Evolutionary conservation across 2,888 invertebrate genomes (phyloP).

Genomic region (Drosophila dives): DNA sequence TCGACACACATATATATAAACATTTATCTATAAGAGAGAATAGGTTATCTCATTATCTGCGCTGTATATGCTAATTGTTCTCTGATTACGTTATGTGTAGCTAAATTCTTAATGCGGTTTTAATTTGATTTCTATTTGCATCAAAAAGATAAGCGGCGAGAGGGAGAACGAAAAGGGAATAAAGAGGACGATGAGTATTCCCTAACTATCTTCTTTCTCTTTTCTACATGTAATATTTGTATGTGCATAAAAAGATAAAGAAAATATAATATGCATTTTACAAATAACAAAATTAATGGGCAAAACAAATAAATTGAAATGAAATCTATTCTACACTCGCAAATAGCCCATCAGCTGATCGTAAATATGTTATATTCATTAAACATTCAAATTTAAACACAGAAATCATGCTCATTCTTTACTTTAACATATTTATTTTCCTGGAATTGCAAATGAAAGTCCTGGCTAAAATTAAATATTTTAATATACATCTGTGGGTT

Average conservation of each 20-base stretch:
- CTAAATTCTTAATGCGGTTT: constrained; percentile 5
- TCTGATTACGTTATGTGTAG: constrained; percentile 10
- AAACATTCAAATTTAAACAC: background rate
- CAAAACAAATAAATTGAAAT: background rate
- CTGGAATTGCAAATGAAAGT: background rate
- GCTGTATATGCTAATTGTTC: constrained; percentile 6
- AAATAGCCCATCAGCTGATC: constrained; percentile 1
- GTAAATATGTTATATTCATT: background rate
- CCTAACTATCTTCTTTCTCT: background rate
- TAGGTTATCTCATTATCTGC: constrained; percentile 31
- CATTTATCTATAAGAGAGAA: constrained; percentile 1
- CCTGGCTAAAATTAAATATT: background rate
- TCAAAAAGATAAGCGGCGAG: background rate
- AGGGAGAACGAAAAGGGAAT: background rate
- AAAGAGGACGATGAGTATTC: background rate
- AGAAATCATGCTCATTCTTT: background rate
- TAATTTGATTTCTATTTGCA: background rate
- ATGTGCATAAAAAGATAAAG: background rate
- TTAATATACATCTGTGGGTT: constrained; percentile 1
- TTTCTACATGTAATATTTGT: background rate
- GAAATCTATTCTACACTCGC: background rate
- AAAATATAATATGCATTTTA: background rate
- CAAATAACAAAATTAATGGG: background rate
- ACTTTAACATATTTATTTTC: background rate
- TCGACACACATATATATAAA: background rate